phyloP scores from a whole-genome alignment of 2,797 vertebrate species.

The Sardinella longiceps region DNA sequence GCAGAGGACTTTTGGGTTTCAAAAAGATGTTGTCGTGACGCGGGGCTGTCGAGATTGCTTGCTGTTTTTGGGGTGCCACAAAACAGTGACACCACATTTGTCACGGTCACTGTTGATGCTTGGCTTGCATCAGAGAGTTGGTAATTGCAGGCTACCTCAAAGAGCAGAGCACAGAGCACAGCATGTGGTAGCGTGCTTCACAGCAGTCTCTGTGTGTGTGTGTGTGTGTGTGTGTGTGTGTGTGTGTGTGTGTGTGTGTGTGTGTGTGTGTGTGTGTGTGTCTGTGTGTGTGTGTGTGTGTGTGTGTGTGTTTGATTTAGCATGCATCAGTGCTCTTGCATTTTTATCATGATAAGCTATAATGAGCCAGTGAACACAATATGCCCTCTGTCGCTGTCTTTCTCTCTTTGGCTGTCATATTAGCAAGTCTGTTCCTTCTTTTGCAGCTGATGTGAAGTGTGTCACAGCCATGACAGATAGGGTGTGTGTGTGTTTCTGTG shows the following conservation, averaged over 20 bases:
- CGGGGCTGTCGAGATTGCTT: background rate
- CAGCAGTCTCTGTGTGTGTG: slow-evolving; percentile 16
- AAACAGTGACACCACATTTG: slow-evolving; percentile 7
- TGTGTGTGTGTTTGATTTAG: background rate
- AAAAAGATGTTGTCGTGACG: background rate
- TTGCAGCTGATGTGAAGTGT: background rate
- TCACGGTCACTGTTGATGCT: background rate
- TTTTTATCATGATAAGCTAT: slow-evolving; percentile 1
- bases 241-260: background rate
- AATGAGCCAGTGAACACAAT: background rate
- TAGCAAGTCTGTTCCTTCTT: background rate
- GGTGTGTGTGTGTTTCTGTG: slow-evolving; percentile 28
- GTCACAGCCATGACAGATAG: background rate
- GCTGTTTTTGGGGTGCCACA: background rate
- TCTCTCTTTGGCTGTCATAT: background rate
- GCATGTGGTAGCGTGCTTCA: background rate
- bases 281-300: background rate
- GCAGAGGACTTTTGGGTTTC: background rate
- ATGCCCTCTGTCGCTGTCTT: background rate
- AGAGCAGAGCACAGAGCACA: background rate
- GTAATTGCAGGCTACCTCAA: background rate
- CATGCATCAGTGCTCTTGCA: background rate
- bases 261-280: background rate
- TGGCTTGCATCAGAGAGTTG: background rate
- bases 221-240: slow-evolving; percentile 5